These are phyloP conservation scores for Tetrax tetrax DNA, from an alignment of 2,113 vertebrate species.

Conservation along the genomic window DNA sequence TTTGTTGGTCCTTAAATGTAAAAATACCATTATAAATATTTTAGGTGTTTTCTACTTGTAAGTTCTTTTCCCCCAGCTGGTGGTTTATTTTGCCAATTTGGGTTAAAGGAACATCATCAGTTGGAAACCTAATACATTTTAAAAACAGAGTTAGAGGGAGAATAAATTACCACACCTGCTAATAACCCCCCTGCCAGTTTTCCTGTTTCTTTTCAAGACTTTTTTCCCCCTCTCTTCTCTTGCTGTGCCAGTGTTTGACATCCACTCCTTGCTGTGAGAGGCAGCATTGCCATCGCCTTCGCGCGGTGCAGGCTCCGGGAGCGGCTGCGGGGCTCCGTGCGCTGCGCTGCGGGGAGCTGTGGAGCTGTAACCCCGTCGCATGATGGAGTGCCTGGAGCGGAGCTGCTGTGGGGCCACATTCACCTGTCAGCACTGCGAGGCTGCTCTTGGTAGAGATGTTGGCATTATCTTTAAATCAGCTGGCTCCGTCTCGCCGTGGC, in stretches of 20 bases:
- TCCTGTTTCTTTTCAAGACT: background rate
- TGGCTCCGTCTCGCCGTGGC: background rate
- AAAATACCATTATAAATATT: constrained; percentile 14
- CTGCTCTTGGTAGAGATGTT: background rate
- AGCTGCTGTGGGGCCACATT: background rate
- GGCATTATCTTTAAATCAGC: background rate
- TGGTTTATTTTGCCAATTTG: background rate
- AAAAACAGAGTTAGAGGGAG: background rate
- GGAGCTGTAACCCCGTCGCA: accelerated
- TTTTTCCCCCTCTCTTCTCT: background rate
- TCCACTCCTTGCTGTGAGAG: background rate
- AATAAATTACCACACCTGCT: constrained; percentile 1
- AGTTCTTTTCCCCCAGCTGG: constrained; percentile 10
- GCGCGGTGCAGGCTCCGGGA: too few relatives aligned
- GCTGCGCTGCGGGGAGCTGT: background rate
- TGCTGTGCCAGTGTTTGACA: accelerated
- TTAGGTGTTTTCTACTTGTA: background rate
- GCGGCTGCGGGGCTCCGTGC: accelerated
- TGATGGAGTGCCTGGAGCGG: background rate
- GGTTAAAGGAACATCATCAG: background rate
- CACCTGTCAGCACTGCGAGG: background rate
- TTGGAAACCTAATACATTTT: constrained; percentile 29
- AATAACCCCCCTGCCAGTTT: background rate
- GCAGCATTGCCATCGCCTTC: background rate
- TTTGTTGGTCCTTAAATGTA: constrained; percentile 4